Percentiles rank a stretch among this genome's conserved stretches.
Conservation (phyloP, 2,797 vertebrate genomes). For the Megalops cyprinoides region DNA sequence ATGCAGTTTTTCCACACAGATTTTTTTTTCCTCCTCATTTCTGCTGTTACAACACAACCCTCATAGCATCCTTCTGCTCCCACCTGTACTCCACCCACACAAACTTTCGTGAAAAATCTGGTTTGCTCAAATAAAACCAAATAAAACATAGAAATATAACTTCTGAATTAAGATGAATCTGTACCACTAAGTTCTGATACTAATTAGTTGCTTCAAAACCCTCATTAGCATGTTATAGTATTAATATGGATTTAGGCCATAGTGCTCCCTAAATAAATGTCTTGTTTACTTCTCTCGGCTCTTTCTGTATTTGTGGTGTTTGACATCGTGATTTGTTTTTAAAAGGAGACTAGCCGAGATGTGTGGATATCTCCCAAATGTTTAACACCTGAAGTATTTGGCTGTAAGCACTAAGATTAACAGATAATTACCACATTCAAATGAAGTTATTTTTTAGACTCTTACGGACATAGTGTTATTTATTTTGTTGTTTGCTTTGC, state of each 20-base stretch:
- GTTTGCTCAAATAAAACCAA: not conserved
- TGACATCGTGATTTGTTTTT: not conserved
- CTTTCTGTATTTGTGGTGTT: not conserved
- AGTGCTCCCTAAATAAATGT: constrained; percentile 36
- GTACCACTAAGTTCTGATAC: constrained; percentile 9
- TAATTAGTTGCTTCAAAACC: constrained; percentile 37
- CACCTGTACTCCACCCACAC: too few species aligned
- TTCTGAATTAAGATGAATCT: not conserved
- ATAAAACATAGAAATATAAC: not conserved
- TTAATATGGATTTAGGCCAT: constrained; percentile 41
- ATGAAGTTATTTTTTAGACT: too few species aligned
- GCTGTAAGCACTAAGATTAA: too few species aligned
- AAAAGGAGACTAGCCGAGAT: not conserved
- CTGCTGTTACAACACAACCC: too few species aligned
- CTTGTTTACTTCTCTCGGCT: constrained; percentile 15
- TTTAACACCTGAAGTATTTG: too few species aligned
- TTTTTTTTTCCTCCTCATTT: too few species aligned
- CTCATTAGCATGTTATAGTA: constrained; percentile 21
- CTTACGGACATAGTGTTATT: too few species aligned
- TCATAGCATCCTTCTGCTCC: too few species aligned
- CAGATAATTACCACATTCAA: too few species aligned
- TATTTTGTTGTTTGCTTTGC: not conserved
- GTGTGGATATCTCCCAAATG: not conserved
- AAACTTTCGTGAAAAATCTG: not conserved
- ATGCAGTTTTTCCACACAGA: too few species aligned